Evolutionary conservation across 1,140 invertebrate genomes (phyloP), one percentile per base, ranked within the genome.

Genomic region (Scaptomyza hsui): DNA sequence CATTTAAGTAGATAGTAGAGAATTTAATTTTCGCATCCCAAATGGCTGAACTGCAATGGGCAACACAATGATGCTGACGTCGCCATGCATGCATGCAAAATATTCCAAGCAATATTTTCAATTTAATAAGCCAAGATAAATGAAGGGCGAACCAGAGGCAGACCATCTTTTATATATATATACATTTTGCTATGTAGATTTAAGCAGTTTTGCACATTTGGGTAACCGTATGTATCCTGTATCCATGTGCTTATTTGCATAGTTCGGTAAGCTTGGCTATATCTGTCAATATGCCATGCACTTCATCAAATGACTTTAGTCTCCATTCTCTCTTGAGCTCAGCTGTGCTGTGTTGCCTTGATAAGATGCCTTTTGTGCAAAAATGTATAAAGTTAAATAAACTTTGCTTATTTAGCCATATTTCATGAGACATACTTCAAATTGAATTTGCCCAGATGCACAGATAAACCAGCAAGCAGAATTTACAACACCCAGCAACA

Each of bases 81-180:
- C 15, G 60, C 19, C 62, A 29, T 48, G 63, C 60, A 60, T 56
- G 78, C 74, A 74, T 62, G 64, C 74, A 63, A 62, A 78, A 81
- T 52, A 83, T 78, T 69, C 68, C 64, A 75, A 65, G 81, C 76
- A 73, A 85, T 86, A 86, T 85, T 86, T 85, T 85, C 81, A 85
- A 85, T 85, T 85, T 85, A 85, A 85, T 85, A 85, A 85, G 81
- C 81, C 81, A 85, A 86, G 70, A 80, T 86, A 85, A 81, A 86
- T 85, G 77, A 71, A 86, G 60, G 61, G 57, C 59, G 51, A 47
- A 45, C 6, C 5, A n/a, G 7, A 16, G 55, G 42, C 45, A 59
- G 53, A 51, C 42, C 15, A 52, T 37, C 35, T 16, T 51, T 18
- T 51, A 51, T 51, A 37, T n/a, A 37, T 52, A 52, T 49, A 51